Base-by-base conservation (phyloP, 2,113 vertebrate species). In the Pelvicachromis taeniatus region DNA sequence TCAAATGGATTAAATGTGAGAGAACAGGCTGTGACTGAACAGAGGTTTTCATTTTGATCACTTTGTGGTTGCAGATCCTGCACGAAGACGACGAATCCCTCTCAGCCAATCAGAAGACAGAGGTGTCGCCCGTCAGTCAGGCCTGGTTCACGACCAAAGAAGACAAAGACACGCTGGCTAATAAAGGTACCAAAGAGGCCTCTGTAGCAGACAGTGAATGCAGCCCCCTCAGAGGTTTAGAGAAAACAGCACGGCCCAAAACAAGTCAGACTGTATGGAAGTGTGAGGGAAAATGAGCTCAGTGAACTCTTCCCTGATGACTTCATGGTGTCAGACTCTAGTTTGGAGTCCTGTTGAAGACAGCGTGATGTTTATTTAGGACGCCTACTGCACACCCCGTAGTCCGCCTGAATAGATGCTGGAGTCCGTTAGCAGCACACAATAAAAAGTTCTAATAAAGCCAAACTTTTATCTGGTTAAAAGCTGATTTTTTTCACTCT, bases 81-180 rank as follows among this genome's bases (percentile, higher is more conserved):
- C 97, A 99, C 10, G 89, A 93, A 93, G 97, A 98, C 82, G 97
- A 98, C 7, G 94, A 89, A 6, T 95, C 96, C 73, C 91, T 97
- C n/a, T 97, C 96, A 35, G 84, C 97, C 42, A 65, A 95, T 63
- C 85, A 97, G 95, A 97, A 97, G 94, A 93, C 94, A 7, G 97
- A 98, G 59, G 97, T 98, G 77, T 97, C 98, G 12, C 97, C 98
- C 19, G 99, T 99, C 91, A 99, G 98, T 90, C 98, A 99, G 90
- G 98, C 98, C 63, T 99, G 98, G 98, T 99, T 99, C 94, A 99
- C 98, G 40, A 99, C 98, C 19, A 99, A 99, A 96, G 98, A 99
- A 91, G 99, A 99, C 95, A 99, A 99, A 91, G 98, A 99, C 96
- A 98, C 98, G 31, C 94, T 99, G 77, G 95, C 97, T 33, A 99